A percentile compares a stretch with the other conserved stretches of the same genome.
phyloP scores from a whole-genome alignment of 2,888 invertebrate genomes.

The Machimus rusticus region DNA sequence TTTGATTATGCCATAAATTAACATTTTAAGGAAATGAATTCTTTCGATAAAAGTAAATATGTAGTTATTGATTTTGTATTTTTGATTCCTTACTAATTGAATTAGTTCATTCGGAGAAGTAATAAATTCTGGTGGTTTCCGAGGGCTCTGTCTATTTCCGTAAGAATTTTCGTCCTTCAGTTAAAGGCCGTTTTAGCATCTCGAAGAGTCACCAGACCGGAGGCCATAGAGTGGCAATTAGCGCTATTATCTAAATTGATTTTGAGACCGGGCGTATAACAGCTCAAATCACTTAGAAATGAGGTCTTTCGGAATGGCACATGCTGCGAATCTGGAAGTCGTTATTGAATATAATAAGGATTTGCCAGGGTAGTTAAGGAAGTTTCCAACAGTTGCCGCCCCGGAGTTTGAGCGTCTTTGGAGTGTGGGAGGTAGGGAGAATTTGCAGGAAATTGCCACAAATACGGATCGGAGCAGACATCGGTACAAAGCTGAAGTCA shows the following conservation, averaged over 20 bases:
- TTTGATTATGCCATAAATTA: not conserved
- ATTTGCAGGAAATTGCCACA: not conserved
- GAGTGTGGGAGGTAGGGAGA: not conserved
- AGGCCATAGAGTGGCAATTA: not conserved
- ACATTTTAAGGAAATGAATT: not conserved
- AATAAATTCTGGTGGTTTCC: not conserved
- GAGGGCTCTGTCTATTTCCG: not conserved
- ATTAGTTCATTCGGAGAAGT: not conserved
- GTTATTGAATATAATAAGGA: not conserved
- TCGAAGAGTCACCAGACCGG: not conserved
- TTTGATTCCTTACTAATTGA: not conserved
- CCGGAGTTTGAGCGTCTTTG: not conserved
- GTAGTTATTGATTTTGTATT: not conserved
- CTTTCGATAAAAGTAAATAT: not conserved
- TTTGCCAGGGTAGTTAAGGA: not conserved
- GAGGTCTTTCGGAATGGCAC: not conserved
- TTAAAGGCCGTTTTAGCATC: not conserved
- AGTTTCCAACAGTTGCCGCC: not conserved
- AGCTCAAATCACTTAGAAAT: not conserved
- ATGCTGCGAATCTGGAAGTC: not conserved
- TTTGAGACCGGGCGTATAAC: not conserved
- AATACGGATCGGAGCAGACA: not conserved
- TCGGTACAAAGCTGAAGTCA: conserved; percentile 4
- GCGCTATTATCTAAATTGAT: not conserved
- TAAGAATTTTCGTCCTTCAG: not conserved